Conservation (phyloP, 2,888 invertebrate genomes). For the Cephus runcator region DNA sequence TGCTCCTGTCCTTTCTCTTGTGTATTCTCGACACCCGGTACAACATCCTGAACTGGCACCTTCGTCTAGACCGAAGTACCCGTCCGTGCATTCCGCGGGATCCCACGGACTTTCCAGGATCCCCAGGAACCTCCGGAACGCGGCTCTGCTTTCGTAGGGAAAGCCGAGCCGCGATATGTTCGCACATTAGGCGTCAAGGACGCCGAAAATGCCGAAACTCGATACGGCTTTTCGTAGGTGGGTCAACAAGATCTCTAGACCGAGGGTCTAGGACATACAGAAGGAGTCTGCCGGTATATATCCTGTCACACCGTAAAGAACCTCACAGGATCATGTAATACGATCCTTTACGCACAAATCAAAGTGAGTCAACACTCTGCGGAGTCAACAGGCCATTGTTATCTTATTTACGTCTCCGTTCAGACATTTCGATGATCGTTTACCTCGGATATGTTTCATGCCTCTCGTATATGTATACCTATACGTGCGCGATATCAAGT, state of each 20-base stretch:
- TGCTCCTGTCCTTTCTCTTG: not conserved
- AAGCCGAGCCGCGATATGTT: not conserved
- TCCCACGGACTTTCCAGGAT: not conserved
- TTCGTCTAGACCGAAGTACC: not conserved
- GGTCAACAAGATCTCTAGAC: not conserved
- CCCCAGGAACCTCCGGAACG: not conserved
- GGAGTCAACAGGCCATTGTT: not conserved
- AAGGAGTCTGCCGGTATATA: conserved; percentile 4
- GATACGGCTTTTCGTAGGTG: conserved; percentile 6
- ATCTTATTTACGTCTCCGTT: not conserved
- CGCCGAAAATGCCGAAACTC: conserved; percentile 10
- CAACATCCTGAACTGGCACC: not conserved
- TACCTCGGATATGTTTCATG: not conserved
- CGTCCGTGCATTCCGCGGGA: not conserved
- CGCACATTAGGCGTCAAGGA: conserved; percentile 15
- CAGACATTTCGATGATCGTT: not conserved
- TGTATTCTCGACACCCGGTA: not conserved
- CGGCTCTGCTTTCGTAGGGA: not conserved
- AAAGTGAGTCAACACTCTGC: conserved; percentile 16
- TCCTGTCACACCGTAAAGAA: not conserved
- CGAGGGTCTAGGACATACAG: not conserved
- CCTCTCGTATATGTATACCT: not conserved
- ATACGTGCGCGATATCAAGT: not conserved
- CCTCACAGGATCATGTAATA: conserved; percentile 13
- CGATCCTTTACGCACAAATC: conserved; percentile 21